These are phyloP conservation scores for Aphaenogaster floridana DNA, from an alignment of 1,140 invertebrate genomes.

Conservation along the genomic window DNA sequence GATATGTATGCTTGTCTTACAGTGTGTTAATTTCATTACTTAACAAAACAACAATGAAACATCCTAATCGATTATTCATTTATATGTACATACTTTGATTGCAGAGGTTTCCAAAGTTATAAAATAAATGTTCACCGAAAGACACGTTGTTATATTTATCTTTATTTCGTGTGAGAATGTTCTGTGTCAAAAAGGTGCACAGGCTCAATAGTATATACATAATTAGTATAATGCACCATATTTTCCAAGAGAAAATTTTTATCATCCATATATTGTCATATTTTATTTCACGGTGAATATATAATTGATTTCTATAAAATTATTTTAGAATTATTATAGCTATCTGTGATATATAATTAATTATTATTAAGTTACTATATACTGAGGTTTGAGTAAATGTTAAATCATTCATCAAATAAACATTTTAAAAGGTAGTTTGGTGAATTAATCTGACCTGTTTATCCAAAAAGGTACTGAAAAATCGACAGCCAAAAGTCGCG, in stretches of 20 bases:
- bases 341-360: background rate
- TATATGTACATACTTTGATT: constrained; percentile 9
- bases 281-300: background rate
- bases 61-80: no score
- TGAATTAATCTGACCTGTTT: constrained; percentile 51
- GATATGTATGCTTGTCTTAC: no score
- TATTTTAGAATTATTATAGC: background rate
- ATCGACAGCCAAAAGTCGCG: background rate
- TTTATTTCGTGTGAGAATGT: background rate
- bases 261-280: constrained; percentile 1
- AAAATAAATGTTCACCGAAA: constrained; percentile 23
- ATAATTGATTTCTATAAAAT: constrained; percentile 6
- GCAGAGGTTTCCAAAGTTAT: constrained; percentile 18
- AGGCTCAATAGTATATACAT: background rate
- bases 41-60: no score
- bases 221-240: constrained; percentile 4
- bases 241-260: constrained; percentile 11
- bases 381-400: background rate
- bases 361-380: background rate
- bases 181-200: background rate
- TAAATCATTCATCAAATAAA: constrained; percentile 12
- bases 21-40: no score
- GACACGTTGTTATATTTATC: background rate
- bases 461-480: constrained; percentile 51
- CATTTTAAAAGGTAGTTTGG: background rate